Percentiles rank a stretch among this genome's conserved stretches.
Conservation (phyloP, 2,797 vertebrate genomes). For the Leucoraja ocellata region DNA sequence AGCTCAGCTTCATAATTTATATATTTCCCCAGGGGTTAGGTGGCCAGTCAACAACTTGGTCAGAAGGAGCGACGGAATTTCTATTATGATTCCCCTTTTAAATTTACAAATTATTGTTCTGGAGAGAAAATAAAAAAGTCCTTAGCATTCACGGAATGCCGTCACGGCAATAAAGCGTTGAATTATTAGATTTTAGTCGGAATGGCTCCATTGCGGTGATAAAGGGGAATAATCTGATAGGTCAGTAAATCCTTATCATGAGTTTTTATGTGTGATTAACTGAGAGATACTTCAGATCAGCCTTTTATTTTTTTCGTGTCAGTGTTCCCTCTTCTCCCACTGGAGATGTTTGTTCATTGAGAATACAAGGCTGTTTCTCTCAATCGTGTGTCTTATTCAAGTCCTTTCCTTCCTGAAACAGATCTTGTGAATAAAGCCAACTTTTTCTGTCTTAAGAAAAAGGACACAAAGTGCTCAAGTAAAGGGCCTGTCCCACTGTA, state of each 20-base stretch:
- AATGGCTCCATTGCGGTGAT: neutral
- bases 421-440: neutral
- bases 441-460: too few relatives aligned
- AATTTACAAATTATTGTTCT: conserved; percentile 30
- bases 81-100: neutral
- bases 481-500: too few relatives aligned
- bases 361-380: neutral
- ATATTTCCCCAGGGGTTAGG: neutral
- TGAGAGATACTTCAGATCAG: neutral
- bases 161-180: neutral
- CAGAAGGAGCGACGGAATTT: neutral
- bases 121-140: neutral
- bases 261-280: conserved; percentile 23
- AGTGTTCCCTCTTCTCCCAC: neutral
- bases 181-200: neutral
- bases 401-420: neutral
- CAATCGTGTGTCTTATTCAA: neutral
- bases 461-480: too few relatives aligned
- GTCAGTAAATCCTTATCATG: conserved; percentile 32
- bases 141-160: neutral
- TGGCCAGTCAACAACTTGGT: conserved; percentile 22
- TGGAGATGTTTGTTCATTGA: neutral
- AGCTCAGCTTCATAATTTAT: neutral
- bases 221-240: neutral
- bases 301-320: neutral